Conservation (phyloP, 2,113 vertebrate genomes). For the Candoia aspera region DNA sequence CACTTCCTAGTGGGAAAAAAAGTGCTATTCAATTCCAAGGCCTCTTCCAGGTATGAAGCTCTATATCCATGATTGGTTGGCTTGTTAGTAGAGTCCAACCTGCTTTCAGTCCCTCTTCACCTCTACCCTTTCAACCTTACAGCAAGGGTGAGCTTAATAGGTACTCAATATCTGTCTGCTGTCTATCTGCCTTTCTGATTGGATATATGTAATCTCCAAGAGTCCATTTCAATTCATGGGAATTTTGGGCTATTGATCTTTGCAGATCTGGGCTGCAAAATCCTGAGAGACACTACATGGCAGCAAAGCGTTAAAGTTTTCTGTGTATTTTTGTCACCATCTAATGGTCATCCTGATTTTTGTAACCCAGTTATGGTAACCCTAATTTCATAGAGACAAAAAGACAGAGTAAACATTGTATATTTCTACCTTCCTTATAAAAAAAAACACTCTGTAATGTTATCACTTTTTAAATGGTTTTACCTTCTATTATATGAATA, state of each 20-base stretch:
- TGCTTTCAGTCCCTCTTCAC: not conserved
- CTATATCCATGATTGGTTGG: not conserved
- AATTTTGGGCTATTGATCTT: not conserved
- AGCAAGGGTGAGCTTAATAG: not conserved
- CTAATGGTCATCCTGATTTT: not conserved
- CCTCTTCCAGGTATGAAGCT: not conserved
- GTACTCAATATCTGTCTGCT: not conserved
- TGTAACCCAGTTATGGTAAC: not conserved
- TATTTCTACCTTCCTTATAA: not conserved
- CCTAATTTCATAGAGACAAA: not conserved
- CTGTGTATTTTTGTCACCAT: not conserved
- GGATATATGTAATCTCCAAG: not conserved
- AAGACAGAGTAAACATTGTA: not conserved
- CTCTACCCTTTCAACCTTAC: not conserved
- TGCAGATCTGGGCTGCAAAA: not conserved
- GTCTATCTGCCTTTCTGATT: not conserved
- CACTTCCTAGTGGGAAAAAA: not conserved
- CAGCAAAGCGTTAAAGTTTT: not conserved
- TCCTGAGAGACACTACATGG: not conserved
- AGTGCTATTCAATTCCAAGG: not conserved
- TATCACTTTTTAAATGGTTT: not conserved
- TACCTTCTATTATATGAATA: not conserved
- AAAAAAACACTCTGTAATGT: not conserved
- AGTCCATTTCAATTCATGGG: not conserved
- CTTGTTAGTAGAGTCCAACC: not conserved